Evolutionary conservation across 2,888 invertebrate genomes (phyloP).

Genomic region (Scelioninae gen. 1): DNA sequence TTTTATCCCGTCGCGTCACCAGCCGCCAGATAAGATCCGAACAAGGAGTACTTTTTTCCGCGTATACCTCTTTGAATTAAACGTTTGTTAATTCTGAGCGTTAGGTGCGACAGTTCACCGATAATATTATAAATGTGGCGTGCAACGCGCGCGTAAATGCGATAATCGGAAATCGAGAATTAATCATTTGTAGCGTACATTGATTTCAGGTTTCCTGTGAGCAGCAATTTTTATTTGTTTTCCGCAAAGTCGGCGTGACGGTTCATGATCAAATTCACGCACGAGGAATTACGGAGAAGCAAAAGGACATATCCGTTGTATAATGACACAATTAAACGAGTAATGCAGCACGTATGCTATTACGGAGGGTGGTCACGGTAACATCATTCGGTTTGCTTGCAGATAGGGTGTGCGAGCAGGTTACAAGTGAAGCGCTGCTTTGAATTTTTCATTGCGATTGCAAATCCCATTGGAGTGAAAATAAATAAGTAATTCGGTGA

Average conservation of each 20-base stretch:
- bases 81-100: conserved; percentile 53
- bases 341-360: conserved; percentile 70
- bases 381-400: conserved; percentile 40
- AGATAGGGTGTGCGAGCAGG: conserved; percentile 36
- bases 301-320: conserved; percentile 74
- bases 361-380: conserved; percentile 55
- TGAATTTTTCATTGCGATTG: conserved; percentile 49
- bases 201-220: conserved; percentile 4
- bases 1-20: conserved; percentile 69
- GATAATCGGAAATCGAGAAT: conserved; percentile 38
- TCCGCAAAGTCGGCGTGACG: conserved; percentile 25
- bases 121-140: conserved; percentile 43
- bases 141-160: conserved; percentile 7
- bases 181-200: conserved; percentile 27
- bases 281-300: conserved; percentile 53
- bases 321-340: conserved; percentile 78
- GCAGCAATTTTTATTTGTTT: conserved; percentile 16
- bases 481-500: conserved; percentile 27
- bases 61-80: conserved; percentile 40
- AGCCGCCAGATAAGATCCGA: conserved; percentile 61
- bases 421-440: conserved; percentile 35
- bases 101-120: conserved; percentile 16
- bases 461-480: conserved; percentile 32
- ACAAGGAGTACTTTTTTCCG: conserved; percentile 52
- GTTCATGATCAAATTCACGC: conserved; percentile 49